Conservation (phyloP, 2,113 vertebrate species). For the Rissa tridactyla region DNA sequence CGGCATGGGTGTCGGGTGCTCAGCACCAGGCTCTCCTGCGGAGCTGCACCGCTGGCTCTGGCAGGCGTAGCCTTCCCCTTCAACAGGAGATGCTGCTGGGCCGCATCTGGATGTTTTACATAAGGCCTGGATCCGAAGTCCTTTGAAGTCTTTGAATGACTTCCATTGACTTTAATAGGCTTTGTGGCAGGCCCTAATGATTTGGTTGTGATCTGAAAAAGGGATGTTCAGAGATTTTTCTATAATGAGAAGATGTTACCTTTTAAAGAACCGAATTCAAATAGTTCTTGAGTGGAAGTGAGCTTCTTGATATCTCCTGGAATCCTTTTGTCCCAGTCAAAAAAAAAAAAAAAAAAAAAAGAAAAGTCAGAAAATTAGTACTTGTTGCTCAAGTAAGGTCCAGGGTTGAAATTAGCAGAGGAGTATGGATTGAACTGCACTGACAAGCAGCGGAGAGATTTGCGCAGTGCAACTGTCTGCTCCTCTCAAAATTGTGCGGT, state of each 20-base stretch:
- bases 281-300: slow-evolving; percentile 29
- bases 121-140: background rate
- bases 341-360: background rate
- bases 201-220: slow-evolving; percentile 53
- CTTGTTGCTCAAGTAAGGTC: background rate
- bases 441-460: background rate
- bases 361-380: background rate
- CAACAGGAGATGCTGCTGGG: background rate
- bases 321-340: slow-evolving; percentile 37
- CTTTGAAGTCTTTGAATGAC: slow-evolving; percentile 51
- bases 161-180: slow-evolving; percentile 44
- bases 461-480: background rate
- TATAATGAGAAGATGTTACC: slow-evolving; percentile 41
- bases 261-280: slow-evolving; percentile 32
- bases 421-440: background rate
- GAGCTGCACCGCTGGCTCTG: background rate
- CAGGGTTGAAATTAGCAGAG: slow-evolving; percentile 13
- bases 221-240: slow-evolving; percentile 23
- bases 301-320: slow-evolving; percentile 18
- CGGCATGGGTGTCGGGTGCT: background rate
- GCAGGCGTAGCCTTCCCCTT: background rate
- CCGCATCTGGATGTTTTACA: background rate
- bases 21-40: rapidly evolving
- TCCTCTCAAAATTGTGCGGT: rapidly evolving
- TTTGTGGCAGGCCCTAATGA: slow-evolving; percentile 57